Percentiles rank a stretch among this genome's conserved stretches.
Evolutionary conservation across 2,113 vertebrate species (phyloP).

Genomic region (Oriolus oriolus): DNA sequence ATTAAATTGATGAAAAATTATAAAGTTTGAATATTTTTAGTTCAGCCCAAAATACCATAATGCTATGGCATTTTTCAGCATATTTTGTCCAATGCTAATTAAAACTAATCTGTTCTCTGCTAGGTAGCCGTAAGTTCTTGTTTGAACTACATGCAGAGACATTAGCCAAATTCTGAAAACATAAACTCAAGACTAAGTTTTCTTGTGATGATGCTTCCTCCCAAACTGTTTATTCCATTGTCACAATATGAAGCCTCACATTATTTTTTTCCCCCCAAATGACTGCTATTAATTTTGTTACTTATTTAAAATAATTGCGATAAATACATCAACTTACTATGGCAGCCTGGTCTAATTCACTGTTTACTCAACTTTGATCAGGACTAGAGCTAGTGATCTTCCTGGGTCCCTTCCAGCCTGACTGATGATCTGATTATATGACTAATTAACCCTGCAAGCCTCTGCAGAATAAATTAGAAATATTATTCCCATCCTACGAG

Average conservation of each 20-base stretch:
- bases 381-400: background rate
- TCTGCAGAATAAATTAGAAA: background rate
- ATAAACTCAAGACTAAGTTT: background rate
- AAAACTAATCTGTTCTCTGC: background rate
- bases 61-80: background rate
- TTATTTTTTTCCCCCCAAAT: fast-evolving
- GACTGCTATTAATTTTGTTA: background rate
- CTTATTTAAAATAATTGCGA: background rate
- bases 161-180: background rate
- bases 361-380: background rate
- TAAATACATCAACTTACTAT: background rate
- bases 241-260: background rate
- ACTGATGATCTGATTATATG: background rate
- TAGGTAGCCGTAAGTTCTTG: background rate
- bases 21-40: background rate
- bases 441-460: background rate
- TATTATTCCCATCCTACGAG: background rate
- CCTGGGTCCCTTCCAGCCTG: background rate
- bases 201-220: background rate
- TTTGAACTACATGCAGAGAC: background rate
- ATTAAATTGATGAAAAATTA: background rate
- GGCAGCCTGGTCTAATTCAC: background rate
- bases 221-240: background rate
- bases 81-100: background rate
- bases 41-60: background rate